These are phyloP conservation scores for Semicossyphus pulcher DNA, from an alignment of 2,113 vertebrate species.

Conservation along the genomic window DNA sequence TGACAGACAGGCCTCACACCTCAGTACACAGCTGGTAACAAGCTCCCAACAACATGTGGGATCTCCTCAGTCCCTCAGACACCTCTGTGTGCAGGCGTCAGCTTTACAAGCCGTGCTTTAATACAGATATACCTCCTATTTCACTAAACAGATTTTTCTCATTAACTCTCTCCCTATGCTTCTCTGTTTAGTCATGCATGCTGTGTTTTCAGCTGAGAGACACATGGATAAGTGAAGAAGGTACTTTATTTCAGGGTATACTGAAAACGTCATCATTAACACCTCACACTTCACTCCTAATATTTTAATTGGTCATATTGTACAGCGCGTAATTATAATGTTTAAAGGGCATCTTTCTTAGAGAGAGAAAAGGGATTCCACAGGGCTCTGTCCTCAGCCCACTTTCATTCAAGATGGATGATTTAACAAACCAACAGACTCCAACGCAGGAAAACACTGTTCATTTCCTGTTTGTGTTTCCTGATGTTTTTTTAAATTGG, in stretches of 20 bases:
- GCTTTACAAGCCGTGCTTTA: slow-evolving; percentile 3
- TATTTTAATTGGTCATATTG: too few relatives aligned
- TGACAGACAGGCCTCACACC: slow-evolving; percentile 57
- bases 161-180: slow-evolving; percentile 7
- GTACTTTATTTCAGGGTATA: background rate
- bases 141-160: background rate
- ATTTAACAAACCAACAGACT: background rate
- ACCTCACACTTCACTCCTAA: background rate
- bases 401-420: background rate
- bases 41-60: slow-evolving; percentile 50
- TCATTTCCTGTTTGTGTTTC: too few relatives aligned
- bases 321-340: background rate
- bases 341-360: background rate
- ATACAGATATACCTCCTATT: slow-evolving; percentile 10
- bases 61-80: slow-evolving; percentile 25
- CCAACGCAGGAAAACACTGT: too few relatives aligned
- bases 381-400: background rate
- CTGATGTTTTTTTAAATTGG: too few relatives aligned
- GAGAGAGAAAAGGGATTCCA: background rate
- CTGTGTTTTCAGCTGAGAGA: too few relatives aligned
- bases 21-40: slow-evolving; percentile 44
- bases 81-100: slow-evolving; percentile 18
- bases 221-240: background rate
- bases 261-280: background rate
- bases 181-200: too few relatives aligned